These are phyloP conservation scores for Pholis gunnellus DNA, from an alignment of 2,113 vertebrate genomes.

Conservation along the genomic window DNA sequence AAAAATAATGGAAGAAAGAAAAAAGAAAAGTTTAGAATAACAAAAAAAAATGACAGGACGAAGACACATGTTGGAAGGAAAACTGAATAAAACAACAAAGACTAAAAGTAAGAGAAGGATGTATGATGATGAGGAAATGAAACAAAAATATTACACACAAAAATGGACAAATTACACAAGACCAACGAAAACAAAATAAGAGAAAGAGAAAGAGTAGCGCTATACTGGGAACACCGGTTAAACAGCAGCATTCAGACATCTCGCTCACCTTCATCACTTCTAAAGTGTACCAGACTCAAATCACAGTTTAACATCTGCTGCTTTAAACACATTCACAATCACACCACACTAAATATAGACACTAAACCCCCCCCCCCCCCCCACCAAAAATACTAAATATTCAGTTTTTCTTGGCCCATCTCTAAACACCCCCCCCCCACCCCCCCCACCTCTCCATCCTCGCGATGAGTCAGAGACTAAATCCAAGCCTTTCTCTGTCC, in stretches of 20 bases:
- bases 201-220: not conserved
- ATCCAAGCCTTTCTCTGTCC: constrained; percentile 78
- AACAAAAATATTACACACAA: not conserved
- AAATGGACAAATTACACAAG: not conserved
- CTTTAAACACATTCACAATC: constrained; percentile 4
- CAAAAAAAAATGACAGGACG: not conserved
- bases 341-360: not conserved
- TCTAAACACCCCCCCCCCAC: not conserved
- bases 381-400: not conserved
- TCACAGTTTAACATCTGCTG: constrained; percentile 25
- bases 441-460: constrained; percentile 19
- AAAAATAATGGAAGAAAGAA: not conserved
- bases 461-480: constrained; percentile 67
- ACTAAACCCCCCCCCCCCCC: not conserved
- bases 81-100: not conserved
- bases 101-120: not conserved
- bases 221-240: not conserved
- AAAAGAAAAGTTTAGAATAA: not conserved
- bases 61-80: not conserved
- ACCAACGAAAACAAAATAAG: not conserved
- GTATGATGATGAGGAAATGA: not conserved
- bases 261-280: not conserved
- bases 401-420: constrained; percentile 34
- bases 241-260: constrained; percentile 8
- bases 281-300: constrained; percentile 13